A percentile compares a stretch with the other conserved stretches of the same genome.
Conservation (phyloP, 1,140 invertebrate genomes). For the Trichogramma pretiosum region DNA sequence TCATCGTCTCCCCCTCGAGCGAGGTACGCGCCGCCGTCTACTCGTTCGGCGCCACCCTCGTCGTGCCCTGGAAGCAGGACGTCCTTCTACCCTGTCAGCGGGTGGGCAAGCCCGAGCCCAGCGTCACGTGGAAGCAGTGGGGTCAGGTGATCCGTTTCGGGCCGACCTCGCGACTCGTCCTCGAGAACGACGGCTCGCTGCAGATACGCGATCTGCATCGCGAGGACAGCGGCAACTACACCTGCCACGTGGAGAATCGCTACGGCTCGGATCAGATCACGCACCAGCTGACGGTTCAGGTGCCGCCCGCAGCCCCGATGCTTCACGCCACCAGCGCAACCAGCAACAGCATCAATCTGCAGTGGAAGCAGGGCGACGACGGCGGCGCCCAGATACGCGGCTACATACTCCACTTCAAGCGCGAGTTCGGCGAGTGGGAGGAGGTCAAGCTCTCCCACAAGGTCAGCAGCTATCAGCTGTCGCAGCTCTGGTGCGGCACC, state of each 20-base stretch:
- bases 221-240: conserved; percentile 81
- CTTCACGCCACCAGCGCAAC: conserved; percentile 49
- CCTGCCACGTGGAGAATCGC: conserved; percentile 74
- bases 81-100: conserved; percentile 68
- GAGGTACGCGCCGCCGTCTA: conserved; percentile 75
- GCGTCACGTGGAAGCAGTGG: conserved; percentile 66
- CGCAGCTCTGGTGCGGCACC: conserved; percentile 79
- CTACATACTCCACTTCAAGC: conserved; percentile 79
- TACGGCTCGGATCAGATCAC: conserved; percentile 78
- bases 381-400: conserved; percentile 51
- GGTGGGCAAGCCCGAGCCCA: conserved; percentile 67
- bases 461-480: conserved; percentile 64
- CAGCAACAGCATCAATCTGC: conserved; percentile 48
- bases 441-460: conserved; percentile 73
- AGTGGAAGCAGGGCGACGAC: conserved; percentile 49
- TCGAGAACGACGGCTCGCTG: conserved; percentile 59
- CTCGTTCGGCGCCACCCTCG: conserved; percentile 67
- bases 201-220: conserved; percentile 67
- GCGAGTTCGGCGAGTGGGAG: conserved; percentile 82
- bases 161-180: conserved; percentile 56
- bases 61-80: conserved; percentile 78
- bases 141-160: conserved; percentile 54
- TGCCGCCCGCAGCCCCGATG: conserved; percentile 47
- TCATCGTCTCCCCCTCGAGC: conserved; percentile 66
- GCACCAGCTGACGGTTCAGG: conserved; percentile 60